phyloP scores from a whole-genome alignment of 1,140 invertebrate genomes.

The Meloidogyne chitwoodi region DNA sequence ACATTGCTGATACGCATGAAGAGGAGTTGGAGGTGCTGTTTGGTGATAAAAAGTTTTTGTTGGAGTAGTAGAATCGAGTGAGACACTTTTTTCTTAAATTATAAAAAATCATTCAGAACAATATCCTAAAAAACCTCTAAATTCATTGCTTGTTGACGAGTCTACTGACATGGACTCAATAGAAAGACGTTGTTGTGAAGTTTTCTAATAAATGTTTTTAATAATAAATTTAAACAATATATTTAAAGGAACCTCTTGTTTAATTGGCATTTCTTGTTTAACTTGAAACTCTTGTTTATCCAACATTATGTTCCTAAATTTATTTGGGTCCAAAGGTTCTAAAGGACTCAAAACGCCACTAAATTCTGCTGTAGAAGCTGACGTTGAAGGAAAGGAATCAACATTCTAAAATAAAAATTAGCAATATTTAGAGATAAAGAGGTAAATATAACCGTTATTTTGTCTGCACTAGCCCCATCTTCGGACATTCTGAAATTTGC shows the following conservation, averaged over 20 bases:
- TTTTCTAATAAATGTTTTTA: too few relatives aligned
- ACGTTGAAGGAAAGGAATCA: slow-evolving; percentile 1
- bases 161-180: not conserved
- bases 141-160: not conserved
- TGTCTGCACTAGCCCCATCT: too few relatives aligned
- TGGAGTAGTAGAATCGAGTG: not conserved
- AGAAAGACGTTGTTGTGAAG: not conserved
- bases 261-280: not conserved
- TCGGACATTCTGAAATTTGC: too few relatives aligned
- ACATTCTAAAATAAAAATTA: not conserved
- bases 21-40: not conserved
- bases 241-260: not conserved
- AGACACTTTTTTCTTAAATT: slow-evolving; percentile 1
- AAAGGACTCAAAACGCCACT: slow-evolving; percentile 33
- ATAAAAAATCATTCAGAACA: too few relatives aligned
- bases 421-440: too few relatives aligned
- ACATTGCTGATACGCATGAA: not conserved
- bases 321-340: slow-evolving; percentile 45
- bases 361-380: not conserved
- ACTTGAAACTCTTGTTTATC: slow-evolving; percentile 33
- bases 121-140: not conserved
- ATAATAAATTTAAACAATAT: too few relatives aligned
- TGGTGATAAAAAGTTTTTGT: not conserved
- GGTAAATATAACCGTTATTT: too few relatives aligned
- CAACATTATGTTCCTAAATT: slow-evolving; percentile 41